phyloP scores from a whole-genome alignment of 2,113 vertebrate genomes.

The Hyla sarda region DNA sequence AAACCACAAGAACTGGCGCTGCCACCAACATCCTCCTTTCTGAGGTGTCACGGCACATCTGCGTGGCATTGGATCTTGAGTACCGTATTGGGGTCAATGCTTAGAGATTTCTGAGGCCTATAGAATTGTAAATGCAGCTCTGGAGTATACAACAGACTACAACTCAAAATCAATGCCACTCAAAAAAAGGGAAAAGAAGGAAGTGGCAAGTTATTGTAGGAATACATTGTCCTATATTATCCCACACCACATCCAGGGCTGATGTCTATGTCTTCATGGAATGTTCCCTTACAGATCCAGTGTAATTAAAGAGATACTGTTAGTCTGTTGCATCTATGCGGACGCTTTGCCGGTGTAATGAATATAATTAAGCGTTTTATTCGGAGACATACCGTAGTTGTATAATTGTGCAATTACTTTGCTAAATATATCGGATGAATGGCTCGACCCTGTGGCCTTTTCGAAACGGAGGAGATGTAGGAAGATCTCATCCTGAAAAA shows the following conservation, averaged over 20 bases:
- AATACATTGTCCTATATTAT: neutral
- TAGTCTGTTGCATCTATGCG: constrained; percentile 18
- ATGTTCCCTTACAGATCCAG: constrained; percentile 45
- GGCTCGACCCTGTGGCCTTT: constrained; percentile 37
- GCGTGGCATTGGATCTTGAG: too few species aligned
- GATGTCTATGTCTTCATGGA: constrained; percentile 1
- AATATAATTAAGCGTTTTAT: constrained; percentile 54
- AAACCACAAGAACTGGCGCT: too few species aligned
- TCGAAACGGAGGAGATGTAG: constrained; percentile 11
- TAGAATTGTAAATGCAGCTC: too few species aligned
- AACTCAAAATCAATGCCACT: neutral
- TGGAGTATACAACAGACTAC: neutral
- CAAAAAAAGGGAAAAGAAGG: neutral
- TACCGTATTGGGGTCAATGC: too few species aligned
- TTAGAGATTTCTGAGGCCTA: too few species aligned
- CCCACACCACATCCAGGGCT: neutral
- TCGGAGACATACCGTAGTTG: constrained; percentile 49
- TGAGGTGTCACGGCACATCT: too few species aligned
- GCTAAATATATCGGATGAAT: constrained; percentile 56
- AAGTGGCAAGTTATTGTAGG: neutral
- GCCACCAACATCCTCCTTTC: too few species aligned
- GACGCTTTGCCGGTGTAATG: constrained; percentile 47
- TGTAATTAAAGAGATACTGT: constrained; percentile 54
- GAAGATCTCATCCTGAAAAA: constrained; percentile 12
- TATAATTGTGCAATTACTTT: constrained; percentile 54